phyloP scores from a whole-genome alignment of 2,797 vertebrate species.

The Lacerta agilis region DNA sequence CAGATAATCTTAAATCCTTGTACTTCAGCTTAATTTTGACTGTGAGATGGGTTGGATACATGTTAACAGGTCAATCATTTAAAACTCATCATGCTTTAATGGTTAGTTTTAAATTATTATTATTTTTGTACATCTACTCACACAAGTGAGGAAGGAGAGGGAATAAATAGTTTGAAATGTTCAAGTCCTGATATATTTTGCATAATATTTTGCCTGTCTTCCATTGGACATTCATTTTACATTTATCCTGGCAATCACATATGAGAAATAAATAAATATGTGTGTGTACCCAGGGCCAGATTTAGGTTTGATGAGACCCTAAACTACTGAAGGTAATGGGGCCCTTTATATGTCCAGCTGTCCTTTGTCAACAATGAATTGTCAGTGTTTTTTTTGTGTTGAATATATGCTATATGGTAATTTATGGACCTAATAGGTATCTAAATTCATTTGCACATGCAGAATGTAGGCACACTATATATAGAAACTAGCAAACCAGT shows the following conservation, averaged over 20 bases:
- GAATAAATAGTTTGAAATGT: conserved; percentile 39
- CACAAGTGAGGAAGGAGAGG: neutral
- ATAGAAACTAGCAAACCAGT: too few relatives aligned
- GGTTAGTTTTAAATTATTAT: conserved; percentile 35
- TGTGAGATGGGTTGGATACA: neutral
- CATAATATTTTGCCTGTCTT: conserved; percentile 16
- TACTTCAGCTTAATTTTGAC: neutral
- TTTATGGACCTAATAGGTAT: too few relatives aligned
- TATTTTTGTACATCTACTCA: conserved; percentile 26
- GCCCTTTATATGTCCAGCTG: too few relatives aligned
- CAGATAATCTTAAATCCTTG: neutral
- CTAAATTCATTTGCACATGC: too few relatives aligned
- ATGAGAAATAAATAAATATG: neutral
- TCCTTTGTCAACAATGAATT: too few relatives aligned
- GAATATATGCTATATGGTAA: too few relatives aligned
- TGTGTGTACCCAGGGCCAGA: neutral
- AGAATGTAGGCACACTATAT: too few relatives aligned
- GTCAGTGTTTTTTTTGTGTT: too few relatives aligned
- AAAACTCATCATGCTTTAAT: neutral
- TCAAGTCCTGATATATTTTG: conserved; percentile 23
- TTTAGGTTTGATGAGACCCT: too few relatives aligned
- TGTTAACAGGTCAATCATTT: neutral
- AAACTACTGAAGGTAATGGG: too few relatives aligned
- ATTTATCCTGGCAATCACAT: neutral
- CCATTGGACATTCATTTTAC: conserved; percentile 30